A percentile compares a stretch with the other conserved stretches of the same genome.
phyloP scores from a whole-genome alignment of 2,113 vertebrate genomes.

The Boulengeromyrus knoepffleri region DNA sequence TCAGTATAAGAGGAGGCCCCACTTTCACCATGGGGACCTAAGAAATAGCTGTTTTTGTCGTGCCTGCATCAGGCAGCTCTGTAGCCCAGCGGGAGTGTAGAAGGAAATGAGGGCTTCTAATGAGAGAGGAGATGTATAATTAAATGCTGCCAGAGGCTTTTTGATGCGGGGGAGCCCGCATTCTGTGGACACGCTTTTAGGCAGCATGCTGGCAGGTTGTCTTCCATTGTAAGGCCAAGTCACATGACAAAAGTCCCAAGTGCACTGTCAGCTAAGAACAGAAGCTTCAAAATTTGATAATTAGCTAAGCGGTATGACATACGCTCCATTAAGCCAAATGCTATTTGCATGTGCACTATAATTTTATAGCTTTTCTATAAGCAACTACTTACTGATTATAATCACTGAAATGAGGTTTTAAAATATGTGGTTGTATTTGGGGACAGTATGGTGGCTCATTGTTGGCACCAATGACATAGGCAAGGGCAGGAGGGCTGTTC shows the following conservation, averaged over 20 bases:
- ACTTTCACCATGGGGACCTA: not conserved
- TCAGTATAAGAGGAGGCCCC: not conserved
- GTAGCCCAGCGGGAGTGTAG: not conserved
- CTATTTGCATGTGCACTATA: not conserved
- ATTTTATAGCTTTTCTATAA: not conserved
- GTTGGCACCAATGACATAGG: no score
- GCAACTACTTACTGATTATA: not conserved
- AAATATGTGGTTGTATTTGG: not conserved
- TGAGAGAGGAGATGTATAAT: constrained; percentile 23
- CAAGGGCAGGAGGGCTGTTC: no score
- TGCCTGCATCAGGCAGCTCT: not conserved
- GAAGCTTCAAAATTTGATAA: not conserved
- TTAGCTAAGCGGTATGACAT: not conserved
- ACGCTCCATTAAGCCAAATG: not conserved
- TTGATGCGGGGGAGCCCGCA: not conserved
- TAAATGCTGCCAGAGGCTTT: constrained; percentile 20
- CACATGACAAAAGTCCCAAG: constrained; percentile 12
- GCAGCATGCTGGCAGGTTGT: constrained; percentile 3
- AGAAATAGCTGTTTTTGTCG: not conserved
- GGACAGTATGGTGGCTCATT: not conserved
- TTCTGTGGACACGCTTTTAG: not conserved
- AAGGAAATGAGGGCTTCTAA: not conserved
- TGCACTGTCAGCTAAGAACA: not conserved
- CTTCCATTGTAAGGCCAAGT: not conserved
- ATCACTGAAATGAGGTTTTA: not conserved